Evolutionary conservation across 2,888 invertebrate species (phyloP).

Genomic region (Spisula solida): DNA sequence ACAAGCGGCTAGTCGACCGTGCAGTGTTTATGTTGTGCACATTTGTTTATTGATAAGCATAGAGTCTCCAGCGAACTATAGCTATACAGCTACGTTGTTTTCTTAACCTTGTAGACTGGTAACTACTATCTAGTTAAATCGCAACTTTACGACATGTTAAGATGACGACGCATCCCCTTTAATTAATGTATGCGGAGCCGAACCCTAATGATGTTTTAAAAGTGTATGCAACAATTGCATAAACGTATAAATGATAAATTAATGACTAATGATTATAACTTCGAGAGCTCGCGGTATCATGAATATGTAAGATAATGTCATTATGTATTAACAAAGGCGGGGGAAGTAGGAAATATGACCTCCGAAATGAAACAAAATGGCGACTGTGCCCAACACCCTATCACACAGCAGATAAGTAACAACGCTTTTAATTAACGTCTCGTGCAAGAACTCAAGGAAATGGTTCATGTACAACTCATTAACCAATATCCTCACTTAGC

Average conservation of each 20-base stretch:
- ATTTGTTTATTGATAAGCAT: no score
- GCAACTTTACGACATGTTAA: no score
- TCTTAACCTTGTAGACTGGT: no score
- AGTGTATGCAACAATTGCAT: not conserved
- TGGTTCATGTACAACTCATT: constrained; percentile 3
- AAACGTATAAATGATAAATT: not conserved
- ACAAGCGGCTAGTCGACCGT: no score
- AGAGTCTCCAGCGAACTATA: no score
- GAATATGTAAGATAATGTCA: not conserved
- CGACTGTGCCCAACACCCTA: not conserved
- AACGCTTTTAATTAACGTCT: constrained; percentile 1
- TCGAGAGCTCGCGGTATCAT: not conserved
- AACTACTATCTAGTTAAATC: no score
- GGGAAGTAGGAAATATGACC: not conserved
- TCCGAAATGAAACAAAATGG: not conserved
- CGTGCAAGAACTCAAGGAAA: not conserved
- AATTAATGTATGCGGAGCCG: no score
- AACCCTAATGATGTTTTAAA: no score
- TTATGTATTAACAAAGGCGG: not conserved
- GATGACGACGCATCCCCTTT: no score
- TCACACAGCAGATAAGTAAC: not conserved
- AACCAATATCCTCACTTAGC: not conserved
- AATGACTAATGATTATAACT: not conserved
- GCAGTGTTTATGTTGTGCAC: no score
- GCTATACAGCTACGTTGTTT: no score